Evolutionary conservation across 2,113 vertebrate species (phyloP).

Genomic region (Larimichthys crocea): DNA sequence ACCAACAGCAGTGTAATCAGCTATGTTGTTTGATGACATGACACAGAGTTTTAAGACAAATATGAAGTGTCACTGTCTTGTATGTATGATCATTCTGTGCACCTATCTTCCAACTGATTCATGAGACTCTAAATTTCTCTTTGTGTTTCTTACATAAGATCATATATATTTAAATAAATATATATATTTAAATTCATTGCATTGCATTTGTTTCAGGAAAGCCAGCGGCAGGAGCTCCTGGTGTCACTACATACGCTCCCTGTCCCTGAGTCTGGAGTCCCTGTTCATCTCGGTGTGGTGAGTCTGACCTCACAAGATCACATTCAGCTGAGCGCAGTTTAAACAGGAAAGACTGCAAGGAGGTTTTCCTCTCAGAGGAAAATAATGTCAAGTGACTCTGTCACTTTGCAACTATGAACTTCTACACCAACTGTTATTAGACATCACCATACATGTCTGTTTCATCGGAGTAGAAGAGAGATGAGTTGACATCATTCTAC

Average conservation of each 20-base stretch:
- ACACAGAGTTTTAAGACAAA: background rate
- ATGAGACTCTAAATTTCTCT: background rate
- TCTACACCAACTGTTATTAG: background rate
- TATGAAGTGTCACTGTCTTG: background rate
- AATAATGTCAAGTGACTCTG: background rate
- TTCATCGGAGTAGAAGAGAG: background rate
- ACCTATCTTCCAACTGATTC: background rate
- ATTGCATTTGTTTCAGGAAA: slow-evolving; percentile 86
- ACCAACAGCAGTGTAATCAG: background rate
- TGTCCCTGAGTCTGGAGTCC: slow-evolving; percentile 90
- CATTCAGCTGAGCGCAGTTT: background rate
- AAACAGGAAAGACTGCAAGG: background rate
- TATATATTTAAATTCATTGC: background rate
- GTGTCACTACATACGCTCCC: slow-evolving; percentile 89
- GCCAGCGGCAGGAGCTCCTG: slow-evolving; percentile 91
- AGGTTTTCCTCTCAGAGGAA: background rate
- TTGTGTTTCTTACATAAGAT: background rate
- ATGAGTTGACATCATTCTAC: background rate
- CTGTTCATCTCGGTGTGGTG: slow-evolving; percentile 95
- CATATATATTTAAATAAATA: background rate
- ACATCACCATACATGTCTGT: background rate
- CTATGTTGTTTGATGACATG: background rate
- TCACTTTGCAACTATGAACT: background rate
- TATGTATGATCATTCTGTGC: background rate
- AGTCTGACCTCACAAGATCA: slow-evolving; percentile 54